These are phyloP conservation scores for Lonchura striata DNA, from an alignment of 2,113 vertebrate species.

Conservation along the genomic window DNA sequence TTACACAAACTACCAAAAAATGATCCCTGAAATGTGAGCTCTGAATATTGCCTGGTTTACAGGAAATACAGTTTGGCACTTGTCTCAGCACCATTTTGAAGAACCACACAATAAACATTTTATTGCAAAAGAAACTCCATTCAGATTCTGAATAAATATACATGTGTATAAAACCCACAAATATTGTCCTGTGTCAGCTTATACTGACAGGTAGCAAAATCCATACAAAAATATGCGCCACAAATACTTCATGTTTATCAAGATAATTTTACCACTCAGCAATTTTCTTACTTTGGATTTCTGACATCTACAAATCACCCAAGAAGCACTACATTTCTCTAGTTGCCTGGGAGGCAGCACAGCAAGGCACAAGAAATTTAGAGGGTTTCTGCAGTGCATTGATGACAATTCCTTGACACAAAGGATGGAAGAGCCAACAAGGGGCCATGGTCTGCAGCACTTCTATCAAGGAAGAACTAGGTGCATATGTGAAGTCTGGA, in stretches of 20 bases:
- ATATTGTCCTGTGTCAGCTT: background rate
- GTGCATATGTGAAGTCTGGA: background rate
- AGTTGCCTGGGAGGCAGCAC: background rate
- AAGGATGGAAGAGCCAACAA: background rate
- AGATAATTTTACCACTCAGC: background rate
- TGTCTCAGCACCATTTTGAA: background rate
- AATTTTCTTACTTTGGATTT: background rate
- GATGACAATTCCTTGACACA: background rate
- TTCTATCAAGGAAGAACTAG: background rate
- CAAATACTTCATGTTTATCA: background rate
- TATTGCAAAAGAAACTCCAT: background rate
- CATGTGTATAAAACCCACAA: background rate
- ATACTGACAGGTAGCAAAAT: background rate
- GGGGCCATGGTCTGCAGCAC: background rate
- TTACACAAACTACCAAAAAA: background rate
- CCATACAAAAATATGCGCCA: background rate
- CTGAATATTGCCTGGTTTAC: background rate
- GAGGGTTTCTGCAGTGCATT: background rate
- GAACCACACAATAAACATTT: background rate
- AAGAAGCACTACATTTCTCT: background rate
- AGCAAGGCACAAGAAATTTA: background rate
- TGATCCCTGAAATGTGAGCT: background rate
- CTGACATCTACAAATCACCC: background rate
- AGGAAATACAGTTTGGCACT: background rate
- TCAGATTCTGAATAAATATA: background rate